A percentile compares a stretch with the other conserved stretches of the same genome.
phyloP scores from a whole-genome alignment of 1,140 invertebrate species.

The Leucophenga varia region DNA sequence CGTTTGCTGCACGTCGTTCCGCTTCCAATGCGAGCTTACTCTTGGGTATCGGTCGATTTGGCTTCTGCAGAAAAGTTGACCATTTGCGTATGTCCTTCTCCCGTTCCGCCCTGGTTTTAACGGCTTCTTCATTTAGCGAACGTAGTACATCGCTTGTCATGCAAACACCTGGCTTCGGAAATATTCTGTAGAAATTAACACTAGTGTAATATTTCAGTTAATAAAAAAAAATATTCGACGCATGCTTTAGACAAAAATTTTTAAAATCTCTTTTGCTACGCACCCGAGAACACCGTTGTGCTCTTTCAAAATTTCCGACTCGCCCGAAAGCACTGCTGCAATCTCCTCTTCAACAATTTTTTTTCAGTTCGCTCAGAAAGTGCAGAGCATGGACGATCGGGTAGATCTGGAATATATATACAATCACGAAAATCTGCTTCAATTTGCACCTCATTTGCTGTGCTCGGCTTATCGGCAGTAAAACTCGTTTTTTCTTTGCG shows the following conservation, averaged over 20 bases:
- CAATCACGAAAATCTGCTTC: not conserved
- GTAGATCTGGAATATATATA: constrained; percentile 39
- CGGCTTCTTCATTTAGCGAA: constrained; percentile 62
- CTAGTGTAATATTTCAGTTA: constrained; percentile 48
- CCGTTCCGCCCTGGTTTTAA: constrained; percentile 57
- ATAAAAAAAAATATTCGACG: constrained; percentile 9
- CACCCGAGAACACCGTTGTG: constrained; percentile 70
- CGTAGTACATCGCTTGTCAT: constrained; percentile 71
- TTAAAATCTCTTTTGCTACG: constrained; percentile 24
- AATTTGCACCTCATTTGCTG: too few relatives aligned
- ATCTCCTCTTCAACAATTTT: constrained; percentile 68
- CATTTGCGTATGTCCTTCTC: constrained; percentile 64
- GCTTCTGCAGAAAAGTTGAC: constrained; percentile 73
- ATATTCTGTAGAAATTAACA: constrained; percentile 69
- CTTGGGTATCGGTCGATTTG: constrained; percentile 64
- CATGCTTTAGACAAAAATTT: not conserved
- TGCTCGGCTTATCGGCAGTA: too few relatives aligned
- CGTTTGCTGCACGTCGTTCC: constrained; percentile 44
- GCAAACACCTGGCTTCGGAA: constrained; percentile 64
- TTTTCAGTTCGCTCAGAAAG: constrained; percentile 46
- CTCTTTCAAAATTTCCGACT: constrained; percentile 66
- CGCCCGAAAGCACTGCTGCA: constrained; percentile 66
- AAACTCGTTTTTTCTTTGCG: too few relatives aligned
- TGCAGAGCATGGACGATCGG: constrained; percentile 46
- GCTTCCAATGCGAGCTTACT: constrained; percentile 53